A percentile compares a stretch with the other conserved stretches of the same genome.
phyloP scores from a whole-genome alignment of 2,888 invertebrate genomes.

The Aradus depressus region DNA sequence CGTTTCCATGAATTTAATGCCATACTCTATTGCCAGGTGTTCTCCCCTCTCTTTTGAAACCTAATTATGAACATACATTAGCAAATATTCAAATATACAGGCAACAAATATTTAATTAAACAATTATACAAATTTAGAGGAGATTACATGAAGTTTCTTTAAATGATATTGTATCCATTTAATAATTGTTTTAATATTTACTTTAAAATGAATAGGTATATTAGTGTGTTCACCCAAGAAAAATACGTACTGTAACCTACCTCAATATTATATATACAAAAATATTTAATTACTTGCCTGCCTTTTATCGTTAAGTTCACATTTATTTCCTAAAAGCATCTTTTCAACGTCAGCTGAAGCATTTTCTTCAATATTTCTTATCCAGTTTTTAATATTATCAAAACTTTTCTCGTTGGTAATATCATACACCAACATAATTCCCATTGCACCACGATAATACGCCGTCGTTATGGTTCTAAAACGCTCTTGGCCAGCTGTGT shows the following conservation, averaged over 20 bases:
- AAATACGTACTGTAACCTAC: too few species aligned
- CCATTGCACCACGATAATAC: conserved; percentile 99
- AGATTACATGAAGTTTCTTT: conserved; percentile 10
- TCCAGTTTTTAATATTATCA: conserved; percentile 99
- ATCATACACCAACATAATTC: conserved; percentile 98
- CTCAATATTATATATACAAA: too few species aligned
- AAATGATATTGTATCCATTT: too few species aligned
- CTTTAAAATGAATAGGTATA: too few species aligned
- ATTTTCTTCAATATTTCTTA: conserved; percentile 97
- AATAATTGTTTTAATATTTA: too few species aligned
- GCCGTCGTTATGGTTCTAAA: conserved; percentile 99
- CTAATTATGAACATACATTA: conserved; percentile 36
- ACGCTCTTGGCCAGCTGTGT: conserved; percentile 97
- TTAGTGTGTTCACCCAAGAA: too few species aligned
- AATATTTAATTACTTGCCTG: conserved; percentile 50
- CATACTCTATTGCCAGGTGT: conserved; percentile 93
- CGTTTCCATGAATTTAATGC: conserved; percentile 98
- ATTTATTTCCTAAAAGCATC: conserved; percentile 98
- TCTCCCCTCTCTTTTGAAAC: conserved; percentile 94
- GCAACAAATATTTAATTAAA: conserved; percentile 1
- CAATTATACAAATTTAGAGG: not conserved
- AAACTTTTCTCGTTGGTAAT: conserved; percentile 99
- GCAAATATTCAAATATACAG: not conserved
- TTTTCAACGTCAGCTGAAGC: conserved; percentile 98
- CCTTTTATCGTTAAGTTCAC: conserved; percentile 91